phyloP scores from a whole-genome alignment of 2,113 vertebrate genomes.

The Festucalex cinctus region DNA sequence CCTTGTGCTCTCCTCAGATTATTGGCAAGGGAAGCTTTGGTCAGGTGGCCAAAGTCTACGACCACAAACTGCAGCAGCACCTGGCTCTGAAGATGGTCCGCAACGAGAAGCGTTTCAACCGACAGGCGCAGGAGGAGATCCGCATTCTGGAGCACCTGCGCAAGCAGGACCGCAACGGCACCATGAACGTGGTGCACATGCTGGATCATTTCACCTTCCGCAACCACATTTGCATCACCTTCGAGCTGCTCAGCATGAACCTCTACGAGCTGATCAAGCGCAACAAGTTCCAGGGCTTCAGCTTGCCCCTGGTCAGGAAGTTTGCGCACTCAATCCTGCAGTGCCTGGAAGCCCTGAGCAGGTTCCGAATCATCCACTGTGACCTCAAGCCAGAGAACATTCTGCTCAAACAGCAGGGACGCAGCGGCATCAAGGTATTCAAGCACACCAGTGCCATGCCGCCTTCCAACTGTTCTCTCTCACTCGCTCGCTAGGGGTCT shows the following conservation, averaged over 20 bases:
- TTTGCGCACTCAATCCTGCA: slow-evolving; percentile 97
- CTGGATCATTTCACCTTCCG: slow-evolving; percentile 97
- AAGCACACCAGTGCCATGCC: not conserved
- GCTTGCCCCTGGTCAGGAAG: slow-evolving; percentile 90
- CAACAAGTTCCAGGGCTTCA: slow-evolving; percentile 98
- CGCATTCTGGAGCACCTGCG: slow-evolving; percentile 94
- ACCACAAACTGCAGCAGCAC: slow-evolving; percentile 93
- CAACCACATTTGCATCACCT: slow-evolving; percentile 98
- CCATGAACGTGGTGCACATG: slow-evolving; percentile 97
- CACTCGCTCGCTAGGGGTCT: no score
- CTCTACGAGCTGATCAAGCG: slow-evolving; percentile 98
- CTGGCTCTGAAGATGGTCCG: slow-evolving; percentile 97
- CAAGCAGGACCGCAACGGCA: slow-evolving; percentile 92
- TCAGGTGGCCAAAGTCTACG: slow-evolving; percentile 95
- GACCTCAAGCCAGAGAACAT: slow-evolving; percentile 99
- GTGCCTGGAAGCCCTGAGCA: slow-evolving; percentile 87
- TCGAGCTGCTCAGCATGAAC: slow-evolving; percentile 96
- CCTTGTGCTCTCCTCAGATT: slow-evolving; percentile 73
- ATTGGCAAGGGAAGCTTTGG: slow-evolving; percentile 98
- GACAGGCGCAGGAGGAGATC: slow-evolving; percentile 95
- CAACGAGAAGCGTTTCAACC: slow-evolving; percentile 95
- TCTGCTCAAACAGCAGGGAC: slow-evolving; percentile 93
- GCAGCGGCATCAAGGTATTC: slow-evolving; percentile 90
- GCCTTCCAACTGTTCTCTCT: not conserved
- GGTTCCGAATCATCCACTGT: slow-evolving; percentile 95